Evolutionary conservation across 2,113 vertebrate species (phyloP).

Genomic region (Callipepla squamata): DNA sequence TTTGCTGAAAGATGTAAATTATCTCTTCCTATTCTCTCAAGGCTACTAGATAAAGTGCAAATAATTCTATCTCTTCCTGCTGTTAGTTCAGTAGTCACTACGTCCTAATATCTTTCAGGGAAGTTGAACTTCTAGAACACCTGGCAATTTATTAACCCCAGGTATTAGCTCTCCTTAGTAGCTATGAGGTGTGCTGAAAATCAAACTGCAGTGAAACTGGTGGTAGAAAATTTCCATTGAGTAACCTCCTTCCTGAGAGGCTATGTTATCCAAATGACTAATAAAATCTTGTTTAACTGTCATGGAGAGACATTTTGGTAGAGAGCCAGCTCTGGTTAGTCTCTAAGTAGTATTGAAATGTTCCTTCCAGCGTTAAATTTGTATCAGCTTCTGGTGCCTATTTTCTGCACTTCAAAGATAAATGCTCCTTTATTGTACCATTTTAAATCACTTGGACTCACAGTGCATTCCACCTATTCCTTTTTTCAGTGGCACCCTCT

Average conservation of each 20-base stretch:
- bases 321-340: background rate
- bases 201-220: background rate
- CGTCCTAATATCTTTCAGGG: background rate
- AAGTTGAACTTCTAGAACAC: background rate
- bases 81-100: background rate
- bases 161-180: background rate
- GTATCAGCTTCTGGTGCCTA: background rate
- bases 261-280: background rate
- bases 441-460: background rate
- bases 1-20: background rate
- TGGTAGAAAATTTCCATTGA: background rate
- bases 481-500: background rate
- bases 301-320: background rate
- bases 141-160: background rate
- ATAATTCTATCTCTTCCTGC: background rate
- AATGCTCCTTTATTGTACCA: background rate
- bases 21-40: background rate
- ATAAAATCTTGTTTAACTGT: background rate
- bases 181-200: background rate
- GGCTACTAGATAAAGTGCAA: background rate
- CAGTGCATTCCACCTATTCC: background rate
- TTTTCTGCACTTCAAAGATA: background rate
- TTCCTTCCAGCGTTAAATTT: background rate
- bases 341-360: background rate
- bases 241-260: background rate